Percentiles rank a stretch among this genome's conserved stretches.
Conservation (phyloP, 1,140 invertebrate genomes). For the Drosophila neocordata region DNA sequence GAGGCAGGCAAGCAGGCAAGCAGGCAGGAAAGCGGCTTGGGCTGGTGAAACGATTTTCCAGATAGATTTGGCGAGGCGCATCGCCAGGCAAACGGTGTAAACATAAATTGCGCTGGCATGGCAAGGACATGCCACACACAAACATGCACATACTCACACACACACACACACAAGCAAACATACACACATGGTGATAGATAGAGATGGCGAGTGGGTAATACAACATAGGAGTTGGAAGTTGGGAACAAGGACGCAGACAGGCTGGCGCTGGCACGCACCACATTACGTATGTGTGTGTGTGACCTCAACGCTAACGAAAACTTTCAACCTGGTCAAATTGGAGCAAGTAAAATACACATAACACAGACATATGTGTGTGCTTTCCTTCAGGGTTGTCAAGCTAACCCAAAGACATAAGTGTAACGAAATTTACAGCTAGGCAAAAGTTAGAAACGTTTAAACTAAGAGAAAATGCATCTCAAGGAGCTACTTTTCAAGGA, state of each 20-base stretch:
- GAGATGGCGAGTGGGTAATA: not conserved
- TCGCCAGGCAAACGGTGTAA: constrained; percentile 62
- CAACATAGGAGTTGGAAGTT: constrained; percentile 11
- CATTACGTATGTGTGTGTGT: constrained; percentile 13
- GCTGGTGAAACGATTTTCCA: constrained; percentile 51
- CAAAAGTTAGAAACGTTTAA: no score
- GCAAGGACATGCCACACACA: constrained; percentile 37
- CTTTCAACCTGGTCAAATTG: constrained; percentile 14
- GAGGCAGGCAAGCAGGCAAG: not conserved
- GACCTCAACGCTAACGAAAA: constrained; percentile 13
- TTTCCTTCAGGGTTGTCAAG: constrained; percentile 13
- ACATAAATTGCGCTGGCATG: constrained; percentile 71
- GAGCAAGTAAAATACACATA: constrained; percentile 6
- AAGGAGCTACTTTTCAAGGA: no score
- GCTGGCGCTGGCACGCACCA: constrained; percentile 52
- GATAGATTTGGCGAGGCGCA: constrained; percentile 57
- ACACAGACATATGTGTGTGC: constrained; percentile 2
- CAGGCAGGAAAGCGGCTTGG: not conserved
- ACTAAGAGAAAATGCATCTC: no score
- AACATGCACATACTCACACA: constrained; percentile 31
- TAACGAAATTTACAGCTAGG: not conserved
- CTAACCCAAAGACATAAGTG: not conserved
- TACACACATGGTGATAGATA: not conserved
- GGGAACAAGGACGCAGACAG: constrained; percentile 47
- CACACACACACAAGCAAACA: constrained; percentile 19